These are phyloP conservation scores for Varanus komodoensis DNA, from an alignment of 2,113 vertebrate genomes.

Conservation along the genomic window DNA sequence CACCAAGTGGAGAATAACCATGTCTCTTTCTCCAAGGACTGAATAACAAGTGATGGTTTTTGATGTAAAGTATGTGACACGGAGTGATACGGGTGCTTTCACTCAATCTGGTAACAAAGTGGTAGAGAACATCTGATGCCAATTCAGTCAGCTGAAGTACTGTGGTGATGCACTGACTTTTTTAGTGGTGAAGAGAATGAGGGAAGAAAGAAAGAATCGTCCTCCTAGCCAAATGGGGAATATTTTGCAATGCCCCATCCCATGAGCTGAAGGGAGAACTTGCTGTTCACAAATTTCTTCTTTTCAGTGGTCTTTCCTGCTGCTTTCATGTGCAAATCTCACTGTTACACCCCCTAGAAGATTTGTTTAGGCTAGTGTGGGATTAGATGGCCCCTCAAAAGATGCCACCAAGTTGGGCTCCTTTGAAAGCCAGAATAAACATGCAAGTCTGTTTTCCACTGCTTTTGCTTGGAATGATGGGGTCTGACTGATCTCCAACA, in stretches of 20 bases:
- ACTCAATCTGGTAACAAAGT: conserved; percentile 29
- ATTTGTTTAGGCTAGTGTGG: too few relatives aligned
- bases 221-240: neutral
- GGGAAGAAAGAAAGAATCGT: neutral
- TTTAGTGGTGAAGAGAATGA: neutral
- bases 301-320: too few relatives aligned
- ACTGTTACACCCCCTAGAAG: too few relatives aligned
- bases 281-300: too few relatives aligned
- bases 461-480: too few relatives aligned
- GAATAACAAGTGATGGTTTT: conserved; percentile 52
- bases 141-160: conserved; percentile 7
- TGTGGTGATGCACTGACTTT: conserved; percentile 15
- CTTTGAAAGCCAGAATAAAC: too few relatives aligned
- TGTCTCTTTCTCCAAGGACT: conserved; percentile 33
- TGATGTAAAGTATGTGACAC: conserved; percentile 19
- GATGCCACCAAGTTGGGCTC: too few relatives aligned
- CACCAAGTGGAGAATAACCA: conserved; percentile 51
- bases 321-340: too few relatives aligned
- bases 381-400: too few relatives aligned
- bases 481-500: too few relatives aligned
- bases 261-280: too few relatives aligned
- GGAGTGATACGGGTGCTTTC: conserved; percentile 39
- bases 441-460: too few relatives aligned
- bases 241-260: neutral
- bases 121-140: conserved; percentile 14